Conservation (phyloP, 2,113 vertebrate genomes). For the Plotosus lineatus region DNA sequence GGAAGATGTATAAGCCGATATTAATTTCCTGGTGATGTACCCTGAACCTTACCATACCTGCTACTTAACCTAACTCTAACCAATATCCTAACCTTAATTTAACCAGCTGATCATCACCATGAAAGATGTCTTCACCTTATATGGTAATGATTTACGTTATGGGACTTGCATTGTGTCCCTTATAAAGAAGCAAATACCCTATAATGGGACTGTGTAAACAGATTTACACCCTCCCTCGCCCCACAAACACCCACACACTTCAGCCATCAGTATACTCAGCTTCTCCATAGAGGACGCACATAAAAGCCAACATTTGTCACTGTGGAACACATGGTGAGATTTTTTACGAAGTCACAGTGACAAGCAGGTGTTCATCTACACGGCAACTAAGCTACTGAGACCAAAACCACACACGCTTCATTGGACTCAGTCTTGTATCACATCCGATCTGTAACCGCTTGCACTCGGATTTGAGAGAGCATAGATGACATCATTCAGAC, state of each 20-base stretch:
- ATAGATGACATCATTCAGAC: constrained; percentile 8
- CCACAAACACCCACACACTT: constrained; percentile 7
- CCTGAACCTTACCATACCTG: no score
- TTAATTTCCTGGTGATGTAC: no score
- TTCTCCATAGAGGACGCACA: neutral
- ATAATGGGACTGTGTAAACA: no score
- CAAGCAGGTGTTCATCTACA: neutral
- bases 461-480: neutral
- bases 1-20: no score
- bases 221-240: no score
- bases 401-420: constrained; percentile 1
- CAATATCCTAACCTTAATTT: no score
- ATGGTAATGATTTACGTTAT: no score
- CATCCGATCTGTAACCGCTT: constrained; percentile 13
- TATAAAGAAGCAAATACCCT: no score
- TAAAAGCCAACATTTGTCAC: constrained; percentile 14
- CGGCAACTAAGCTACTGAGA: neutral
- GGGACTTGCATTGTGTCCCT: no score
- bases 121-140: no score
- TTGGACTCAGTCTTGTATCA: neutral
- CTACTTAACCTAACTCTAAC: no score
- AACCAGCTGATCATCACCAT: no score
- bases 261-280: neutral
- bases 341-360: constrained; percentile 1
- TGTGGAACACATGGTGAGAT: constrained; percentile 27